These are phyloP conservation scores for Drosophila conformis DNA, from an alignment of 2,888 invertebrate species.

Conservation along the genomic window DNA sequence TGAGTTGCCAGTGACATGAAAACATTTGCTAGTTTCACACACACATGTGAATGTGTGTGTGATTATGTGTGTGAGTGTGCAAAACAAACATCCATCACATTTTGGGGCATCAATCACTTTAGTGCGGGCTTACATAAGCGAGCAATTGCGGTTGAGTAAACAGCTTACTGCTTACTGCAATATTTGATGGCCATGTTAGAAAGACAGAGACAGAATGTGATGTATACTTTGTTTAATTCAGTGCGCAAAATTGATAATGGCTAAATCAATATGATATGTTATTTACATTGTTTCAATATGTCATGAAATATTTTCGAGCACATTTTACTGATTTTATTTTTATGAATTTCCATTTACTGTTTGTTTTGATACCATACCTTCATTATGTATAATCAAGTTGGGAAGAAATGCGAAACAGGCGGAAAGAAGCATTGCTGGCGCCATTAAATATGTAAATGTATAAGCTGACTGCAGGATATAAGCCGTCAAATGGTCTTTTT, in stretches of 20 bases:
- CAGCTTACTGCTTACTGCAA: conserved; percentile 1
- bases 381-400: background rate
- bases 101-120: conserved; percentile 64
- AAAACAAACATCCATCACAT: conserved; percentile 67
- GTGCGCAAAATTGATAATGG: background rate
- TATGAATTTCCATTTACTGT: background rate
- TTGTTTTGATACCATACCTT: background rate
- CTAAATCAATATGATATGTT: background rate
- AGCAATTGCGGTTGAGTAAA: conserved; percentile 55
- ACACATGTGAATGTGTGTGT: background rate
- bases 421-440: background rate
- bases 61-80: conserved; percentile 16
- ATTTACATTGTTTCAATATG: background rate
- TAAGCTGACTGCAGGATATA: background rate
- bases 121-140: conserved; percentile 22
- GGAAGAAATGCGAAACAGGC: background rate
- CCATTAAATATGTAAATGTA: background rate
- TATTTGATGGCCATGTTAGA: conserved; percentile 1
- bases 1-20: conserved; percentile 33
- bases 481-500: background rate
- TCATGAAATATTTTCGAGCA: background rate
- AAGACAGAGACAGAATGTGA: background rate
- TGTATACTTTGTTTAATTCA: background rate
- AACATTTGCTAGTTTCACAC: conserved; percentile 20
- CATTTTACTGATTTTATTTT: background rate